phyloP scores from a whole-genome alignment of 2,113 vertebrate genomes.

The Microcebus ravelobensis region DNA sequence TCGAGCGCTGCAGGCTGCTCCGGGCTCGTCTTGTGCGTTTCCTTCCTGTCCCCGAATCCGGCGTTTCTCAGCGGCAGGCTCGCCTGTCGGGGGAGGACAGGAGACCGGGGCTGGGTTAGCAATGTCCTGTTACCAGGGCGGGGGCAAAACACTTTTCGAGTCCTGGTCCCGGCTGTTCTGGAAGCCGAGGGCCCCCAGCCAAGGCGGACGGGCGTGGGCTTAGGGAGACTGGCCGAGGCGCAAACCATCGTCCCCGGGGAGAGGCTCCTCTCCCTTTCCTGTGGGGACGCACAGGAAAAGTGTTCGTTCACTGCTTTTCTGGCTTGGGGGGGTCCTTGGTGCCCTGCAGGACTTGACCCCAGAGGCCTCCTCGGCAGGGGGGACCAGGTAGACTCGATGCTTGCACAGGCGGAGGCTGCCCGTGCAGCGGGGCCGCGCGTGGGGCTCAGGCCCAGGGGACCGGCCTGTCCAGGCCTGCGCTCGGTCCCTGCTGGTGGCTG shows the following conservation, averaged over 20 bases:
- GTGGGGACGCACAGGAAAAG: not conserved
- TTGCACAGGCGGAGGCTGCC: not conserved
- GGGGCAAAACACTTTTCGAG: not conserved
- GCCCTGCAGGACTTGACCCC: not conserved
- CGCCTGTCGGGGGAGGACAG: accelerated
- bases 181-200: not conserved
- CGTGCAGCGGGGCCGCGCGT: accelerated
- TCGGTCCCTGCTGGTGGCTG: not conserved
- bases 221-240: too few species aligned
- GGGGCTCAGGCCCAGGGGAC: not conserved
- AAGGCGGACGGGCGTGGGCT: not conserved
- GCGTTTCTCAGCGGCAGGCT: not conserved
- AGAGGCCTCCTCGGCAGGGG: not conserved
- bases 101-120: not conserved
- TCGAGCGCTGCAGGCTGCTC: too few species aligned
- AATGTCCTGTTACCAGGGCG: not conserved
- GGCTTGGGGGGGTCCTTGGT: too few species aligned
- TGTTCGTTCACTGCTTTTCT: not conserved
- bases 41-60: not conserved
- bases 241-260: not conserved
- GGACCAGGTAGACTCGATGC: accelerated
- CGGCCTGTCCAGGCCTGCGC: not conserved
- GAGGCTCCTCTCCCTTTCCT: too few species aligned
- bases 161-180: accelerated
- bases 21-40: accelerated